These are phyloP conservation scores for Lateolabrax maculatus DNA, from an alignment of 2,797 vertebrate genomes.

Conservation along the genomic window DNA sequence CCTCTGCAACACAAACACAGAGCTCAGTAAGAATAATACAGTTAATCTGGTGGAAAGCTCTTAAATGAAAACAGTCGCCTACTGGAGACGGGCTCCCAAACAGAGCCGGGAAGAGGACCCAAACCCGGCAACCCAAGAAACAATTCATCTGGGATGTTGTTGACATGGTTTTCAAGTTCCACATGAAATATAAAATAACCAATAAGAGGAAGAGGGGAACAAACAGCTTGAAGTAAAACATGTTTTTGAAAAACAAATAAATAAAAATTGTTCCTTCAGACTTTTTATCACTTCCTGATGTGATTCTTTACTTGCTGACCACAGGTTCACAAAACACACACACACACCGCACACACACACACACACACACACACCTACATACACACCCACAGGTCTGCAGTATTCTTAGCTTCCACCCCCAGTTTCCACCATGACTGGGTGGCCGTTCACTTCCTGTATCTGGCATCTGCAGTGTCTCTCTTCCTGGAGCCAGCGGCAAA, in stretches of 20 bases:
- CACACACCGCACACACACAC: slow-evolving; percentile 19
- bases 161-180: slow-evolving; percentile 34
- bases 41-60: slow-evolving; percentile 69
- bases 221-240: slow-evolving; percentile 29
- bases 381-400: slow-evolving; percentile 41
- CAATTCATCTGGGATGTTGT: not conserved
- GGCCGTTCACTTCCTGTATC: slow-evolving; percentile 74
- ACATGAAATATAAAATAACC: slow-evolving; percentile 45
- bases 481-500: slow-evolving; percentile 59
- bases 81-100: not conserved
- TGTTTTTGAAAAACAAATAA: slow-evolving; percentile 54
- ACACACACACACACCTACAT: slow-evolving; percentile 19
- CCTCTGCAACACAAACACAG: slow-evolving; percentile 55
- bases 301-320: slow-evolving; percentile 32
- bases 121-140: slow-evolving; percentile 25
- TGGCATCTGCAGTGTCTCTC: slow-evolving; percentile 51
- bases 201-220: not conserved
- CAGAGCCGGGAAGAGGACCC: not conserved
- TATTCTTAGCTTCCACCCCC: slow-evolving; percentile 78
- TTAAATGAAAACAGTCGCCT: slow-evolving; percentile 45
- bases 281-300: slow-evolving; percentile 53
- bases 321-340: slow-evolving; percentile 26
- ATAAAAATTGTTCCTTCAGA: slow-evolving; percentile 42
- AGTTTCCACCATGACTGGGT: slow-evolving; percentile 78
- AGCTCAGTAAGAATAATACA: slow-evolving; percentile 57